Evolutionary conservation across 2,113 vertebrate species (phyloP).

Genomic region (Salvator merianae): DNA sequence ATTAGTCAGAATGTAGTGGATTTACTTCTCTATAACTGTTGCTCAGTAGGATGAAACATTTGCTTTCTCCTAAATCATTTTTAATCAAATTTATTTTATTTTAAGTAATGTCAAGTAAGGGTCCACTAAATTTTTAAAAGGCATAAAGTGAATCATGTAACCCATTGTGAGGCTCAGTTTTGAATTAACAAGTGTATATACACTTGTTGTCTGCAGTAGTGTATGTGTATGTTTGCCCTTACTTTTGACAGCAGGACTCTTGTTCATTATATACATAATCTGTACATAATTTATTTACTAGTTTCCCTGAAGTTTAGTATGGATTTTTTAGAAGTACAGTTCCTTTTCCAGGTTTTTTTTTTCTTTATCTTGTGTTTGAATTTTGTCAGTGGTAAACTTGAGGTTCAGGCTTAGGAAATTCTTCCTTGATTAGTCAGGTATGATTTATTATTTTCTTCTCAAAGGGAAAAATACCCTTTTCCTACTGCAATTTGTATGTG

Average conservation of each 20-base stretch:
- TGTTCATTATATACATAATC: background rate
- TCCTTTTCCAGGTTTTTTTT: background rate
- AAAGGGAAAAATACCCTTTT: background rate
- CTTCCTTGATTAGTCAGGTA: background rate
- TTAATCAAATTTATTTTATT: background rate
- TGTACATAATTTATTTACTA: background rate
- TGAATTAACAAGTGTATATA: background rate
- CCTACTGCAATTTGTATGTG: constrained; percentile 32
- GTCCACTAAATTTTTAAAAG: background rate
- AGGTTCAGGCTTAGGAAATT: background rate
- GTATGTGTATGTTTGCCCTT: background rate
- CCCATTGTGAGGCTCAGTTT: background rate
- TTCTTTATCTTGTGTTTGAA: constrained; percentile 25
- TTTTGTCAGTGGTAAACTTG: background rate
- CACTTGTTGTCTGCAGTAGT: constrained; percentile 3
- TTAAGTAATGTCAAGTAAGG: background rate
- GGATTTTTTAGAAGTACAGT: constrained; percentile 9
- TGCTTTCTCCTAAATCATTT: background rate
- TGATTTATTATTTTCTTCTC: constrained; percentile 11
- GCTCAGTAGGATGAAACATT: background rate
- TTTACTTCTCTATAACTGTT: background rate
- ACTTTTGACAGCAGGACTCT: background rate
- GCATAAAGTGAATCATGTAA: background rate
- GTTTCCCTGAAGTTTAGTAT: background rate
- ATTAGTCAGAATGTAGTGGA: background rate